Conservation (phyloP, 2,113 vertebrate genomes). For the Crypturellus undulatus region DNA sequence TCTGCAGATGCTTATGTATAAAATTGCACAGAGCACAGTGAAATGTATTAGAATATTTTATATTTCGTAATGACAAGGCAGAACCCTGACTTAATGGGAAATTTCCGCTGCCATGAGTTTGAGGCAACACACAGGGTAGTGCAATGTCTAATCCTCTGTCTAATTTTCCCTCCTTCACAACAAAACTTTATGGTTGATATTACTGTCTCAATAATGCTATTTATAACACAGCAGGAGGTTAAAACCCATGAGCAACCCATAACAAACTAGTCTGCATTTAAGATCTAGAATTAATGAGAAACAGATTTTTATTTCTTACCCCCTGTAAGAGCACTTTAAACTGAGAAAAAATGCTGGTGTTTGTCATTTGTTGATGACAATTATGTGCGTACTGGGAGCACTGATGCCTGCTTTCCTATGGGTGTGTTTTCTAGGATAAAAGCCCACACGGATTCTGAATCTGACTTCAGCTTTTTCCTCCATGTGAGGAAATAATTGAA, state of each 20-base stretch:
- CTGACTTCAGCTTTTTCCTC: background rate
- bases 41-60: slow-evolving; percentile 22
- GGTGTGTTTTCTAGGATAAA: slow-evolving; percentile 58
- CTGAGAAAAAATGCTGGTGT: background rate
- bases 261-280: slow-evolving; percentile 49
- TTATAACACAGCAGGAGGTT: slow-evolving; percentile 51
- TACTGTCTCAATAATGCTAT: slow-evolving; percentile 58
- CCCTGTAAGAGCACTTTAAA: slow-evolving; percentile 47
- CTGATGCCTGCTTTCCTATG: slow-evolving; percentile 21
- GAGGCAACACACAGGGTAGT: slow-evolving; percentile 49
- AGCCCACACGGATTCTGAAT: background rate
- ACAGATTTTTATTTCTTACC: slow-evolving; percentile 61
- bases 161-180: slow-evolving; percentile 41
- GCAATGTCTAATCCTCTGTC: slow-evolving; percentile 27
- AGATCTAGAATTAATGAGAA: slow-evolving; percentile 61
- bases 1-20: slow-evolving; percentile 50
- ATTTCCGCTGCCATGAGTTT: slow-evolving; percentile 46
- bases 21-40: slow-evolving; percentile 7
- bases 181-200: slow-evolving; percentile 55
- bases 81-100: slow-evolving; percentile 37
- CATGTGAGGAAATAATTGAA: background rate
- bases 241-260: slow-evolving; percentile 31
- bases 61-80: slow-evolving; percentile 47
- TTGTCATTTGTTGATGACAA: slow-evolving; percentile 42
- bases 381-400: slow-evolving; percentile 40